These are phyloP conservation scores for Meriones unguiculatus DNA, from an alignment of 2,113 vertebrate genomes.

Conservation along the genomic window DNA sequence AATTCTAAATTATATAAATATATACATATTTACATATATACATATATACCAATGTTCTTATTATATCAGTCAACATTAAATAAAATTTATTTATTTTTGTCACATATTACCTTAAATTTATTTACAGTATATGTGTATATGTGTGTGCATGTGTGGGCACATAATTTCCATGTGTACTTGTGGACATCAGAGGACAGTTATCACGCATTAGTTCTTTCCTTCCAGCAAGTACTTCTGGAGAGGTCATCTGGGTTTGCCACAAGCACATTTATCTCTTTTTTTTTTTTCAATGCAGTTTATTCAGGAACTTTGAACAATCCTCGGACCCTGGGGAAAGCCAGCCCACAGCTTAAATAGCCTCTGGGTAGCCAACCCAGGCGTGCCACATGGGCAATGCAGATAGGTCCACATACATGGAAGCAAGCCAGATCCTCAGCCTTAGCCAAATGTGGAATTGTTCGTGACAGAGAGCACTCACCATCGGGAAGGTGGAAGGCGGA, in stretches of 20 bases:
- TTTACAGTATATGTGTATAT: not conserved
- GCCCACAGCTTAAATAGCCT: too few relatives aligned
- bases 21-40: not conserved
- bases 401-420: too few relatives aligned
- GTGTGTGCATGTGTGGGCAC: not conserved
- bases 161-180: not conserved
- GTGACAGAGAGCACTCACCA: too few relatives aligned
- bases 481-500: too few relatives aligned
- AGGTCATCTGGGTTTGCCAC: not conserved
- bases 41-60: not conserved
- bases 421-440: too few relatives aligned
- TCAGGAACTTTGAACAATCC: too few relatives aligned
- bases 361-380: too few relatives aligned
- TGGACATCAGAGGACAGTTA: not conserved
- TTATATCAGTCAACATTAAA: not conserved
- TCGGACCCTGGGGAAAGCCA: too few relatives aligned
- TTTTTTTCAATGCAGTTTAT: too few relatives aligned
- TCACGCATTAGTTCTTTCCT: not conserved
- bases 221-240: not conserved
- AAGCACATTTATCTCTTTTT: not conserved
- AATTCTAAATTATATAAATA: not conserved
- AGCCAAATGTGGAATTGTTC: too few relatives aligned
- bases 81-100: not conserved
- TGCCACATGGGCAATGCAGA: too few relatives aligned
- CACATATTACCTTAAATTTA: not conserved